Base-by-base conservation (phyloP, 2,888 invertebrate genomes). In the Eretmocerus hayati region DNA sequence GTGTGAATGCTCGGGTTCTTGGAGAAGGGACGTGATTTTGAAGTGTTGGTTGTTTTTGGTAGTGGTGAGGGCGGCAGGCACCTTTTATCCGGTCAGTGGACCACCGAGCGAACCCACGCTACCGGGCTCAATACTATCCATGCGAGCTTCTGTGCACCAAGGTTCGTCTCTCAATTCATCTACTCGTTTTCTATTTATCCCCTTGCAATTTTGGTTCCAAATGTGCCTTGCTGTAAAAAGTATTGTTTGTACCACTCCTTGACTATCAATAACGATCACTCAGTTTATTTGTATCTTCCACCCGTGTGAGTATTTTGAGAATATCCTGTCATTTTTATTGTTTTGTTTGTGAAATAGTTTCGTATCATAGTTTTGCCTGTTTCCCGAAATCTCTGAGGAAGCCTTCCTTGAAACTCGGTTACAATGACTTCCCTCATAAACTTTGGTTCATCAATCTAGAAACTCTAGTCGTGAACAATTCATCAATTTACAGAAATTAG, bases 41-140 rank as follows among this genome's bases (percentile, higher is more conserved):
- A 71, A 71, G 71, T 69, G 69, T 71, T 67, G 71, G 48, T 48
- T 48, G 51, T 54, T 54, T 71, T 70, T 71, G 71, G 71, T 83
- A 87, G 86, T 90, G 80, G 88, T 91, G 78, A 90, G 90, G 84
- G 88, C 90, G 74, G 83, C 88, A 66, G 90, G 91, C 73, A 90
- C 90, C 72, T 91, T 87, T 78, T 90, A 88, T 76, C 91, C 91
- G 67, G 81, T 89, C 63, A 87, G 85, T 61, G 69, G 81, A 79
- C 56, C 81, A 78, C 53, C 80, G 77, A 61, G 78, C 76, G 60
- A 80, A 78, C 73, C 76, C 79, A 72, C 70, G 68, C 71, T 69
- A 63, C 71, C 52, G 79, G 79, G 71, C 73, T 77, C 70, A 68
- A 68, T 71, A 64, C 66, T 71, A 69, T 71, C 71, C 69, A 70